Base-by-base conservation (phyloP, 2,888 invertebrate genomes). In the Temnothorax ravouxi region DNA sequence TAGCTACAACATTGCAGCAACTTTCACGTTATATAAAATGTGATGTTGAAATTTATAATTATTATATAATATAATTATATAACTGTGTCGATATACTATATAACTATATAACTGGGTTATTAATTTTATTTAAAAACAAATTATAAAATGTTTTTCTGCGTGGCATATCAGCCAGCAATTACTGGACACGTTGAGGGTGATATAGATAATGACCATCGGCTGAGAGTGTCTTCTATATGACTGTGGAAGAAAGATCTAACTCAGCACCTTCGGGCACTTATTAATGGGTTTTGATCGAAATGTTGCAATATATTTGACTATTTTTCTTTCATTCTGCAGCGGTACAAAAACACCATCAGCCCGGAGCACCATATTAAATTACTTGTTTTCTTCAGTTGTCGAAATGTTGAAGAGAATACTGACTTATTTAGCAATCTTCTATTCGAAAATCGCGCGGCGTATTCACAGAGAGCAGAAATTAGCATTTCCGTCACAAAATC, bases 221-320 rank as follows among this genome's bases (percentile, higher is more conserved):
- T 47, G 9, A 47, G 4, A 67, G 29, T 67, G 67, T 67, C 15
- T 25, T 67, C 67, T 29, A 67, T 29, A 47, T 64, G 6, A 64
- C 29, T 67, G 25, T 25, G 25, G 25, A 25, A 2, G 25, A 25
- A 25, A 25, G 25, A 2, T 25, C 2, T 25, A 25, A 25, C 25
- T 61, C 47, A 15, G 11, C 25, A 56, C 13, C 38, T 41, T 64
- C n/a, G 38, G 5, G 18, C n/a, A 64, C 21, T 64, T 9, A 1
- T 64, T n/a, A n/a, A 64, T 11, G 21, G 41, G 13, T 41, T 64
- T n/a, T 11, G n/a, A 13, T 41, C 38, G 1, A 64, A 64, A 64
- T 64, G 44, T 1, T 66, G 66, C n/a, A 66, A 44, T 66, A 66
- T 61, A 66, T 61, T 9, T 8, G 15, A 13, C 9, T 15, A 15